Evolutionary conservation across 1,140 invertebrate species (phyloP).

Genomic region (Hyposmocoma kahamanoa): DNA sequence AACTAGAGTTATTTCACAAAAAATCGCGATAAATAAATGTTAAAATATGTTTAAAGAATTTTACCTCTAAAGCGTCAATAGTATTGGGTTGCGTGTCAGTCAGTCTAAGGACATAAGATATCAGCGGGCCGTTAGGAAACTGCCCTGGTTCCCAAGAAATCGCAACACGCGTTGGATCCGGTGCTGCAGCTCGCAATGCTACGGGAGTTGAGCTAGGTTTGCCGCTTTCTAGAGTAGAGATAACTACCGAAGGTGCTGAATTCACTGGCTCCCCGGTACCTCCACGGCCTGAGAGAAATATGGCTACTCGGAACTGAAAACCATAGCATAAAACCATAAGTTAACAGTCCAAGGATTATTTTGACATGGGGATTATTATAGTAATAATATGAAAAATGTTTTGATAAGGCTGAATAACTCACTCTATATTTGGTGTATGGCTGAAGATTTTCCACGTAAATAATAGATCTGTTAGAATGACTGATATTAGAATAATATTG

Average conservation of each 20-base stretch:
- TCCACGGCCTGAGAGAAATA: constrained; percentile 78
- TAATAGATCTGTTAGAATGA: constrained; percentile 80
- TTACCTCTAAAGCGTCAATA: constrained; percentile 79
- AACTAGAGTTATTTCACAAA: too few relatives aligned
- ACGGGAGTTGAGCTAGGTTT: constrained; percentile 82
- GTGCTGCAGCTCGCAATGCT: constrained; percentile 83
- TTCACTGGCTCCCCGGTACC: constrained; percentile 80
- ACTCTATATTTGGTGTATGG: constrained; percentile 94
- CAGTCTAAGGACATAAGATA: constrained; percentile 87
- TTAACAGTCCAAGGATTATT: too few relatives aligned
- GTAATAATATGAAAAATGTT: too few relatives aligned
- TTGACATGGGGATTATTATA: too few relatives aligned
- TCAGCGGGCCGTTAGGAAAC: constrained; percentile 89
- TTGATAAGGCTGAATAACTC: too few relatives aligned
- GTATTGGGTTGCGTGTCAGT: constrained; percentile 75
- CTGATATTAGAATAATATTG: constrained; percentile 82
- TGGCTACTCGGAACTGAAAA: constrained; percentile 87
- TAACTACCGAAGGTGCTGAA: constrained; percentile 86
- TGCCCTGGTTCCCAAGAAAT: constrained; percentile 91
- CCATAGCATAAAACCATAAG: too few relatives aligned
- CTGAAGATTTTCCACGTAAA: constrained; percentile 82
- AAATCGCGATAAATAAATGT: too few relatives aligned
- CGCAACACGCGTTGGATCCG: constrained; percentile 88
- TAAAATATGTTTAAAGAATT: not conserved
- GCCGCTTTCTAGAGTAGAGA: constrained; percentile 84